A percentile compares a stretch with the other conserved stretches of the same genome.
phyloP scores from a whole-genome alignment of 1,140 invertebrate genomes.

The Lordiphosa clarofinis region DNA sequence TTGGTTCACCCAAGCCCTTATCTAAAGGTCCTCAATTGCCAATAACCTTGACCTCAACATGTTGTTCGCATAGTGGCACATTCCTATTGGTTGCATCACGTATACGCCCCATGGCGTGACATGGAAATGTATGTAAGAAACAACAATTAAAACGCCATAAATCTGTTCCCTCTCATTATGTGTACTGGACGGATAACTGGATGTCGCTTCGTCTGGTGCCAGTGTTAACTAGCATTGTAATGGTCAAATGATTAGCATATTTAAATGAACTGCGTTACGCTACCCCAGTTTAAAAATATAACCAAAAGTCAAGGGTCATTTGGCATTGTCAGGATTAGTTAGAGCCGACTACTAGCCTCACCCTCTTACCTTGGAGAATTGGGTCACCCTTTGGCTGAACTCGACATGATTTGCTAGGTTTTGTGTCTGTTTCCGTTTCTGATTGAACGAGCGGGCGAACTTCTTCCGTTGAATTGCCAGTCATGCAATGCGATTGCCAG shows the following conservation, averaged over 20 bases:
- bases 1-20: background rate
- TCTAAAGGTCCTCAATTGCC: conserved; percentile 1
- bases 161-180: conserved; percentile 53
- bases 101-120: conserved; percentile 70
- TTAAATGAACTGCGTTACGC: conserved; percentile 49
- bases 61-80: conserved; percentile 53
- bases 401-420: conserved; percentile 43
- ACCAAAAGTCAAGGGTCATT: conserved; percentile 55
- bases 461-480: conserved; percentile 11
- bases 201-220: background rate
- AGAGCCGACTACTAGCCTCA: conserved; percentile 1
- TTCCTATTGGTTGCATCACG: conserved; percentile 63
- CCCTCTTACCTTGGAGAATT: conserved; percentile 34
- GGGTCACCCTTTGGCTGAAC: conserved; percentile 46
- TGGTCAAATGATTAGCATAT: conserved; percentile 67
- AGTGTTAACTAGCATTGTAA: conserved; percentile 19
- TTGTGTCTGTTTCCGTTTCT: conserved; percentile 60
- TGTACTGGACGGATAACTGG: conserved; percentile 7
- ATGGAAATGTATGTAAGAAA: conserved; percentile 30
- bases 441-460: conserved; percentile 38
- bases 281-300: conserved; percentile 46
- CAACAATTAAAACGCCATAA: conserved; percentile 53
- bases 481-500: conserved; percentile 1
- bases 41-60: conserved; percentile 34
- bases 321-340: conserved; percentile 62